Conservation (phyloP, 2,888 invertebrate genomes). For the Pseudococcus longispinus region DNA sequence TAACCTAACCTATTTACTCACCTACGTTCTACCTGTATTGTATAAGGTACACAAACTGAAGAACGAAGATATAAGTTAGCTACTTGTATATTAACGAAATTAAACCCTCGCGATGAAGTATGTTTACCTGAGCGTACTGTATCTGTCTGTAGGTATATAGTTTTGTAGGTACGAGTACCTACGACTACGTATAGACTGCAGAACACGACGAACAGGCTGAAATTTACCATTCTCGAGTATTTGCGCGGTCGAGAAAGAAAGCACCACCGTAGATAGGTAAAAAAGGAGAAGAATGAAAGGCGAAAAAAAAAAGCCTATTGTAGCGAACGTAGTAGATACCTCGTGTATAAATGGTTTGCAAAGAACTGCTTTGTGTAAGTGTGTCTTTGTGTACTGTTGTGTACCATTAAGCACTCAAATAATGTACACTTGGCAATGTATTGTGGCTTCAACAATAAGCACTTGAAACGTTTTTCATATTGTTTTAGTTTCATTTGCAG, state of each 20-base stretch:
- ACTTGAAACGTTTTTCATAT: slow-evolving; percentile 25
- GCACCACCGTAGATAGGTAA: neutral
- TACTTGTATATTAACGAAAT: neutral
- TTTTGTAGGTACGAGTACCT: too few relatives aligned
- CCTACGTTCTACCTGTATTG: neutral
- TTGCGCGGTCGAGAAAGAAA: neutral
- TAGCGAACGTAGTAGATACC: neutral
- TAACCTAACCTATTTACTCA: neutral
- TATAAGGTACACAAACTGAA: neutral
- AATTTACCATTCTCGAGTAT: neutral
- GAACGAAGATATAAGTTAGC: neutral
- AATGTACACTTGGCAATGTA: slow-evolving; percentile 25
- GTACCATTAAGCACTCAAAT: slow-evolving; percentile 37
- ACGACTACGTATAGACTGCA: too few relatives aligned
- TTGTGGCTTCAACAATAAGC: slow-evolving; percentile 16
- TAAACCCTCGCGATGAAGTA: neutral
- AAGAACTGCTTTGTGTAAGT: neutral
- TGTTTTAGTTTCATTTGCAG: slow-evolving; percentile 39
- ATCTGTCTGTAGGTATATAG: neutral
- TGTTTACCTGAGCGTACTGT: neutral
- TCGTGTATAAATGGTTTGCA: neutral
- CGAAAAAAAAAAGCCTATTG: neutral
- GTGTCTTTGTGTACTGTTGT: neutral
- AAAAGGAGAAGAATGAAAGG: neutral
- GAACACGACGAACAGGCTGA: neutral